These are phyloP conservation scores for Triplophysa rosa DNA, from an alignment of 2,113 vertebrate species.

Conservation along the genomic window DNA sequence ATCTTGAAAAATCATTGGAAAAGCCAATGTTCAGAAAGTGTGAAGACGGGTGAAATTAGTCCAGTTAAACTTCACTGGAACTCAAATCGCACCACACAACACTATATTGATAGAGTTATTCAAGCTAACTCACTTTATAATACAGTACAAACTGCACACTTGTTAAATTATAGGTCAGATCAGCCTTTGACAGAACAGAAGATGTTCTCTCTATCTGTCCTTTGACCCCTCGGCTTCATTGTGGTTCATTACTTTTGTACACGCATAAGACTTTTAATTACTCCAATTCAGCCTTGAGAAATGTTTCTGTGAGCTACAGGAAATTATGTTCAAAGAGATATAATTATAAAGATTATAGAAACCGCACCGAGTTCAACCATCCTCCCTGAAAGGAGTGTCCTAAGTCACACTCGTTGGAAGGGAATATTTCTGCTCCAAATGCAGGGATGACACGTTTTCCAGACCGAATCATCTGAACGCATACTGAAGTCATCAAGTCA, in stretches of 20 bases:
- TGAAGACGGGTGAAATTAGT: not conserved
- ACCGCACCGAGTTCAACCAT: not conserved
- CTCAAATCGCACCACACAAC: not conserved
- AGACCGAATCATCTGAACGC: not conserved
- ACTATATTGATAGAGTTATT: not conserved
- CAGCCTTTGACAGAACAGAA: not conserved
- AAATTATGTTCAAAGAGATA: not conserved
- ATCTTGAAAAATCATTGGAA: no score
- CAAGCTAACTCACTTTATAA: not conserved
- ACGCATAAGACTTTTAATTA: not conserved
- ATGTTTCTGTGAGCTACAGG: not conserved
- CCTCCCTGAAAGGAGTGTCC: not conserved
- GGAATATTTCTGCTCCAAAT: constrained; percentile 4
- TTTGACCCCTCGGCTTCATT: not conserved
- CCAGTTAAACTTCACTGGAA: not conserved
- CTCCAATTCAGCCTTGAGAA: not conserved
- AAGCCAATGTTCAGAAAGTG: no score
- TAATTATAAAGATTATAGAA: not conserved
- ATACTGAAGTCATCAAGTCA: constrained; percentile 30
- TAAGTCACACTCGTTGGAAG: not conserved
- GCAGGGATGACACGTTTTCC: not conserved
- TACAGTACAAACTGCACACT: no score
- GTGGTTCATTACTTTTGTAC: not conserved
- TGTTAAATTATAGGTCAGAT: not conserved
- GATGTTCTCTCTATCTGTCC: not conserved